Conservation (phyloP, 2,888 invertebrate genomes). For the Linnaemya tessellans region DNA sequence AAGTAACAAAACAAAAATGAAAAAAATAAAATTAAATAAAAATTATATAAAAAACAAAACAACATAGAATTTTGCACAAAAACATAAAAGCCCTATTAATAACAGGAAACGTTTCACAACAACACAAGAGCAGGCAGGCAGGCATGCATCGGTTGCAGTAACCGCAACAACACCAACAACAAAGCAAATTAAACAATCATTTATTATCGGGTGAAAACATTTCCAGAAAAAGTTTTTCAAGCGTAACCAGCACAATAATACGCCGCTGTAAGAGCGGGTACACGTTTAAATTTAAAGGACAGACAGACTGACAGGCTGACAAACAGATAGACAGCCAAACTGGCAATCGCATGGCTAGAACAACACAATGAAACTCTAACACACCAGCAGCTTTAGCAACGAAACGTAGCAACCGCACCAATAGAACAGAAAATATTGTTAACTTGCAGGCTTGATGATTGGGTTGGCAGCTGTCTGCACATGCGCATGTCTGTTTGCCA, state of each 20-base stretch:
- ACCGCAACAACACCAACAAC: slow-evolving; percentile 30
- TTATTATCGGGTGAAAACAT: slow-evolving; percentile 43
- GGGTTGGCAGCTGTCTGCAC: slow-evolving; percentile 54
- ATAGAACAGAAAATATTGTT: neutral
- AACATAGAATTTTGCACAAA: slow-evolving; percentile 39
- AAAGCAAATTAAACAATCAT: slow-evolving; percentile 32
- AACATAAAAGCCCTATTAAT: slow-evolving; percentile 63
- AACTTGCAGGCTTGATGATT: slow-evolving; percentile 1
- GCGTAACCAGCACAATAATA: slow-evolving; percentile 62
- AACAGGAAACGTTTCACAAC: slow-evolving; percentile 70
- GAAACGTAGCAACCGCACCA: neutral
- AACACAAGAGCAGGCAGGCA: slow-evolving; percentile 50
- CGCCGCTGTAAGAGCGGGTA: neutral
- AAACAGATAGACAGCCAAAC: neutral
- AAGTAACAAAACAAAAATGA: neutral
- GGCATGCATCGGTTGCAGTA: slow-evolving; percentile 8
- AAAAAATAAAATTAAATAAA: too few relatives aligned
- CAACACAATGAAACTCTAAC: neutral
- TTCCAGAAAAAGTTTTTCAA: slow-evolving; percentile 56
- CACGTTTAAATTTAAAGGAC: slow-evolving; percentile 12
- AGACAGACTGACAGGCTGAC: slow-evolving; percentile 2
- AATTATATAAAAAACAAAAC: neutral
- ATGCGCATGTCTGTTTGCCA: slow-evolving; percentile 22
- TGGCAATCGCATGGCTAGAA: neutral
- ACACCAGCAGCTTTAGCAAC: neutral